Evolutionary conservation across 2,888 invertebrate genomes (phyloP), one percentile per base, ranked within the genome.

Genomic region (Drosophila helvetica): DNA sequence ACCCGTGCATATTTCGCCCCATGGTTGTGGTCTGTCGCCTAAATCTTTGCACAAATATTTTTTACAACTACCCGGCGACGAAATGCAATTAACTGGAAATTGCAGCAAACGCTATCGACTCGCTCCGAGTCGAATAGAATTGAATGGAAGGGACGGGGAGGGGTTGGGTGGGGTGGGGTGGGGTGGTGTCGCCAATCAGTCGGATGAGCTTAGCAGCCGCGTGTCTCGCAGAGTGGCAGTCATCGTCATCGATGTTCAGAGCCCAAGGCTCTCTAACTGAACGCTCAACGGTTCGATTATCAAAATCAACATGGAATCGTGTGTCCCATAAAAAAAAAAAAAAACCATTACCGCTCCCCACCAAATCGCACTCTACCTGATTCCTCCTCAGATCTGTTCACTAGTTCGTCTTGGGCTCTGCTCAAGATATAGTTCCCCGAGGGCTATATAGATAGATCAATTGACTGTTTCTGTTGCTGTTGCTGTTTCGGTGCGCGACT

Each of bases 41-140:
- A 82, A 79, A 82, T 82, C 85, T 77, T 77, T 65, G 62, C 59
- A 71, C 62, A 73, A 73, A 77, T 77, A 81, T 38, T 64, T 64
- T 85, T 85, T 85, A 77, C 82, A 75, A 74, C 75, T 47, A 61
- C n/a, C 18, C 46, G 68, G 54, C 58, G 62, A 30, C 53, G 60
- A 38, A 38, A 50, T 18, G 48, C 68, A 77, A 71, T 64, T 57
- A 77, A 83, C 77, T 73, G 64, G 67, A 77, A 80, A 79, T 85
- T 76, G 77, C 66, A 62, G 67, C 45, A 59, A 63, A 45, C 38
- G 43, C 43, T 25, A 53, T 33, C 47, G 30, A 53, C 53, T 45
- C 43, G 27, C 7, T 6, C 6, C 6, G 25, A 45, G 46, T 42
- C 62, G 54, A 43, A 30, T n/a, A 48, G 43, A 63, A 64, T 30